phyloP scores from a whole-genome alignment of 1,140 invertebrate species.

The Latrodectus geometricus region DNA sequence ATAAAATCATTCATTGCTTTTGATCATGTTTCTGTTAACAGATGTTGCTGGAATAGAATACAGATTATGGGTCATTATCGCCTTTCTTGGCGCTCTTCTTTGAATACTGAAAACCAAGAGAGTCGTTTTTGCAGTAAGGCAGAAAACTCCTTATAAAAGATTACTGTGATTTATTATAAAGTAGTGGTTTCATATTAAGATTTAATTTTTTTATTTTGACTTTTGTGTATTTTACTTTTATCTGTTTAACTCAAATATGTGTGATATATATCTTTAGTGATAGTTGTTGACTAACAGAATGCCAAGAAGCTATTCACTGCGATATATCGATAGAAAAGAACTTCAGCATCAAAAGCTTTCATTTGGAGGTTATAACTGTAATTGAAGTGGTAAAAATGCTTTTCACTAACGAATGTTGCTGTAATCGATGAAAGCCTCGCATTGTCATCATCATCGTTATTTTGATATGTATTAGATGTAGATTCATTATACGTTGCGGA shows the following conservation, averaged over 20 bases:
- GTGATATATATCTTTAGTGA: neutral
- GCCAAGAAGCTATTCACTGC: slow-evolving; percentile 37
- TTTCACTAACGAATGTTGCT: neutral
- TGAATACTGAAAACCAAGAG: too few relatives aligned
- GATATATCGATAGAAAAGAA: neutral
- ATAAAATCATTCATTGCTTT: too few relatives aligned
- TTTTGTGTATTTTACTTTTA: neutral
- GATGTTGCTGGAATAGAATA: too few relatives aligned
- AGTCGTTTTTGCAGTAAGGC: too few relatives aligned
- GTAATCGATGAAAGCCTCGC: neutral
- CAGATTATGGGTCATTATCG: too few relatives aligned
- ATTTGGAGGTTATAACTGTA: neutral
- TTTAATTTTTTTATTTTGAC: neutral
- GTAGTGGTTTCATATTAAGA: neutral
- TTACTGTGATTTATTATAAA: neutral
- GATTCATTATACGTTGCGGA: slow-evolving; percentile 11
- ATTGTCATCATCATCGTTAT: slow-evolving; percentile 23
- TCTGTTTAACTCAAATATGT: neutral
- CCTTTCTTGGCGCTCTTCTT: too few relatives aligned
- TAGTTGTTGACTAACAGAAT: slow-evolving; percentile 1
- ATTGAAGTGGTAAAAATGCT: neutral
- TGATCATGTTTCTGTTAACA: too few relatives aligned
- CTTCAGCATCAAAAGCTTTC: slow-evolving; percentile 3
- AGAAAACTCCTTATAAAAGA: too few relatives aligned
- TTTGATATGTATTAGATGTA: slow-evolving; percentile 19